phyloP scores from a whole-genome alignment of 92 coral and sea anemone species.

The Paragorgia papillata region DNA sequence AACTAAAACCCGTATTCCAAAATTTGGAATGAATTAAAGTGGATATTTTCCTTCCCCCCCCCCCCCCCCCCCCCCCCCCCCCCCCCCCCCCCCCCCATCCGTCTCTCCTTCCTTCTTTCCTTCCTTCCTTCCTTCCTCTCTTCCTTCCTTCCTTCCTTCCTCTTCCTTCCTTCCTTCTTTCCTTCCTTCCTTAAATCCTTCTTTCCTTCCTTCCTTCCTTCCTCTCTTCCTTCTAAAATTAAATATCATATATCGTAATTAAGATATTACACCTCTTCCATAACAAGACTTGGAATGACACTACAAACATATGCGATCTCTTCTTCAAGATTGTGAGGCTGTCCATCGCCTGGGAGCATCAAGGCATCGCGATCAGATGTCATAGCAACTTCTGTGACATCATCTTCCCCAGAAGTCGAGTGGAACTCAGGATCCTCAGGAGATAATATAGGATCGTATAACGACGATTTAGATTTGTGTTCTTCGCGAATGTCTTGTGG shows the following conservation, averaged over 20 bases:
- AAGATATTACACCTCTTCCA: conserved; percentile 23
- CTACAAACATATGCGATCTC: conserved; percentile 47
- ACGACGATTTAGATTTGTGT: not conserved
- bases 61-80: conserved; percentile 33
- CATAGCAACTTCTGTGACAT: not conserved
- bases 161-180: conserved; percentile 24
- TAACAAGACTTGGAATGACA: conserved; percentile 4
- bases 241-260: no score
- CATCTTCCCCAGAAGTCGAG: conserved; percentile 20
- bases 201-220: not conserved
- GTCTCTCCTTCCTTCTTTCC: conserved; percentile 24
- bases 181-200: conserved; percentile 30
- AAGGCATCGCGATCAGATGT: conserved; percentile 9
- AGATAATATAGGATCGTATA: conserved; percentile 1
- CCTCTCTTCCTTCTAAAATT: not conserved
- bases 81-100: conserved; percentile 31
- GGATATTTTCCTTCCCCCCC: conserved; percentile 49
- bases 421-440: conserved; percentile 24
- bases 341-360: not conserved
- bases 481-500: conserved; percentile 39
- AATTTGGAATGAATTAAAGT: no score
- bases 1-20: no score
- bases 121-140: conserved; percentile 33
- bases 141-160: conserved; percentile 23
- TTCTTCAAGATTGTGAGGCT: conserved; percentile 69